These are phyloP conservation scores for Pelobates cultripes DNA, from an alignment of 2,797 vertebrate genomes.

Conservation along the genomic window DNA sequence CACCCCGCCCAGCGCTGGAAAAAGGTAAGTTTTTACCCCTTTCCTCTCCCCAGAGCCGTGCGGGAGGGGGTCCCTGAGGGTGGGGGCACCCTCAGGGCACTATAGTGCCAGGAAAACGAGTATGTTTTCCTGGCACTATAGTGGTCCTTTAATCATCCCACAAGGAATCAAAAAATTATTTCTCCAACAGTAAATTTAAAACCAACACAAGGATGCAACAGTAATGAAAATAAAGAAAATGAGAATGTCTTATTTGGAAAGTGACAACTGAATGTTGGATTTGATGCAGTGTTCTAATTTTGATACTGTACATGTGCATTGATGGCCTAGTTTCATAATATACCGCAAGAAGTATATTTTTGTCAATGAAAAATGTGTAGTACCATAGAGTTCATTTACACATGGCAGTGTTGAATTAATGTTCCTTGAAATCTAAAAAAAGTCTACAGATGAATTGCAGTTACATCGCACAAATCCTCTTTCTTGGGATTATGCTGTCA, in stretches of 20 bases:
- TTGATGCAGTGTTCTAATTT: neutral
- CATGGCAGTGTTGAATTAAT: slow-evolving; percentile 21
- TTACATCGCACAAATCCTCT: slow-evolving; percentile 44
- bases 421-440: slow-evolving; percentile 6
- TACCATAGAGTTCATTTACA: slow-evolving; percentile 1
- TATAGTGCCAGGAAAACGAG: too few species aligned
- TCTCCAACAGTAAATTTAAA: too few species aligned
- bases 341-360: neutral
- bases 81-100: too few species aligned
- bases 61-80: too few species aligned
- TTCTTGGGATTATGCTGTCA: slow-evolving; percentile 45
- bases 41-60: too few species aligned
- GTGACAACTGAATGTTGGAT: neutral
- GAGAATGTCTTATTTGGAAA: neutral
- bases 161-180: too few species aligned
- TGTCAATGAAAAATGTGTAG: neutral
- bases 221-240: neutral
- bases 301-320: neutral
- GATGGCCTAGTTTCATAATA: neutral
- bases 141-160: too few species aligned
- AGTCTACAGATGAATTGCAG: slow-evolving; percentile 21
- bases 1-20: too few species aligned
- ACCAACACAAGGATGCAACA: neutral
- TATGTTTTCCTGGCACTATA: too few species aligned
- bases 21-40: too few species aligned